Percentiles rank a stretch among this genome's conserved stretches.
phyloP scores from a whole-genome alignment of 1,140 invertebrate genomes.

The Steinernema khuongi region DNA sequence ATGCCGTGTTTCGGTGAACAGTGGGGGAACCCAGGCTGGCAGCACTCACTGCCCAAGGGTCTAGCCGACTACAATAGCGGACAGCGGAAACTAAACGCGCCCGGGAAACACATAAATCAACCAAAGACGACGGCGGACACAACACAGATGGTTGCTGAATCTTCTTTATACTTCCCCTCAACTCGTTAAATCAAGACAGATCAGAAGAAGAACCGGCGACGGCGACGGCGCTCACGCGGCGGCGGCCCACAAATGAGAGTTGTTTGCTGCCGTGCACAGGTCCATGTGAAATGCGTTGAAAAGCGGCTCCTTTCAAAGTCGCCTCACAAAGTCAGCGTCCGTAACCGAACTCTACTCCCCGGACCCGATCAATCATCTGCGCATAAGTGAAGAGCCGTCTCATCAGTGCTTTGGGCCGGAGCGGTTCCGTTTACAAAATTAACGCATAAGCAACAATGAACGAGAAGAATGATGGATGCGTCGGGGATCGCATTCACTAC shows the following conservation, averaged over 20 bases:
- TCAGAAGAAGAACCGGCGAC: conserved; percentile 10
- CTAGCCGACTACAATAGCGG: background rate
- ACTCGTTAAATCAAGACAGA: conserved; percentile 12
- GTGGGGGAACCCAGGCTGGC: background rate
- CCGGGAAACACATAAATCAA: background rate
- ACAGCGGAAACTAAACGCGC: conserved; percentile 1
- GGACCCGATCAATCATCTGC: background rate
- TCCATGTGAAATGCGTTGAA: too few species aligned
- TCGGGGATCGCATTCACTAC: background rate
- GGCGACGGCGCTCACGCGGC: background rate
- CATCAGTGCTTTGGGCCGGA: background rate
- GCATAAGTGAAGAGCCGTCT: background rate
- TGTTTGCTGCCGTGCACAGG: too few species aligned
- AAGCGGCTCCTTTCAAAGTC: background rate
- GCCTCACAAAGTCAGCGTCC: background rate
- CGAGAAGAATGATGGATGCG: background rate
- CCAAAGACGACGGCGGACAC: conserved; percentile 8
- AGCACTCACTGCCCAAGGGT: background rate
- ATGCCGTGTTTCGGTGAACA: background rate
- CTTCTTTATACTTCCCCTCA: background rate
- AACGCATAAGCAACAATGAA: background rate
- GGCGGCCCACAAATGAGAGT: background rate
- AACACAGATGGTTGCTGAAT: conserved; percentile 12
- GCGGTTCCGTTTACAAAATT: background rate
- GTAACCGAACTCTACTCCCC: background rate